Percentiles rank a stretch among this genome's conserved stretches.
phyloP scores from a whole-genome alignment of 2,113 vertebrate species.

The Bufo bufo region DNA sequence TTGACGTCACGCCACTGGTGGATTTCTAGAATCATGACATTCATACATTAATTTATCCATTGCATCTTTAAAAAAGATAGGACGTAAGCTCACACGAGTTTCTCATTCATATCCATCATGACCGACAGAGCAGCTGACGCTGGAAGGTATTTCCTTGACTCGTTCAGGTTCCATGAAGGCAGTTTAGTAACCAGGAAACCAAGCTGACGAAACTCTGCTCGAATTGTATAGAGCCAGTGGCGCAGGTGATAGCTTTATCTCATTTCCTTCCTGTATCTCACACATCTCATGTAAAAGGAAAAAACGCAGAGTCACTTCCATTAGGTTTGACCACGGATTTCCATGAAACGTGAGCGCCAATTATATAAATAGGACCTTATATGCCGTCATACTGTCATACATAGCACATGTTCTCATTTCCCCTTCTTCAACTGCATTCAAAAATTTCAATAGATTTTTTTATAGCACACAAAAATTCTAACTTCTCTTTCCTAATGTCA shows the following conservation, averaged over 20 bases:
- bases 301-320: slow-evolving; percentile 33
- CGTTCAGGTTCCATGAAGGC: not conserved
- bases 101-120: not conserved
- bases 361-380: slow-evolving; percentile 8
- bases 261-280: slow-evolving; percentile 54
- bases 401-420: not conserved
- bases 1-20: not conserved
- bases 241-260: slow-evolving; percentile 49
- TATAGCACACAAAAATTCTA: not conserved
- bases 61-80: not conserved
- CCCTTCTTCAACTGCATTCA: not conserved
- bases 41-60: not conserved
- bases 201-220: slow-evolving; percentile 9
- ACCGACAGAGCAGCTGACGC: not conserved
- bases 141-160: slow-evolving; percentile 11
- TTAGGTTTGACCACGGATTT: slow-evolving; percentile 4
- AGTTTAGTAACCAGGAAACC: slow-evolving; percentile 52
- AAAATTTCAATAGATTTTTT: not conserved
- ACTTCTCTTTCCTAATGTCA: not conserved
- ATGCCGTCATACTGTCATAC: not conserved
- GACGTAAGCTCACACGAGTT: not conserved
- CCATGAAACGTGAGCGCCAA: not conserved
- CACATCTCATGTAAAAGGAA: slow-evolving; percentile 50
- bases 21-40: not conserved
- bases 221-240: not conserved